Base-by-base conservation (phyloP, 2,888 invertebrate genomes). In the Saturnia pavonia region DNA sequence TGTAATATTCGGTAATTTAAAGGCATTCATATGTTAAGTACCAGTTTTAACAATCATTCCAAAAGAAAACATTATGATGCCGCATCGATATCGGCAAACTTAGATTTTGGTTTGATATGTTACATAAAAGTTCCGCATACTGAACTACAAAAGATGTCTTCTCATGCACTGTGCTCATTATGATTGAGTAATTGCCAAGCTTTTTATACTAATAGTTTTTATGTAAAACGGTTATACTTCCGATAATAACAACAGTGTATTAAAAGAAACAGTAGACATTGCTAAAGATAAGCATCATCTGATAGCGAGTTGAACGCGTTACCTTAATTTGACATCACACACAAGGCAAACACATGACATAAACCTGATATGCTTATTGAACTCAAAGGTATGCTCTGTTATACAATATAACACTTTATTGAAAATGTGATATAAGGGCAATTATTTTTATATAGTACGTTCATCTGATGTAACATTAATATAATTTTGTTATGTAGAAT, bases 81-180 rank as follows among this genome's bases (percentile, higher is more conserved):
- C 2, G 27, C 16, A 27, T 14, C 2, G 14, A 14, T 60, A 60
- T 60, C 14, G 9, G 9, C 57, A 60, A 60, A 8, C 14, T 14
- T 25, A 14, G 14, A 12, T 27, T 27, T 11, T 27, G 25, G 54
- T 22, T 54, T 22, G 22, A 54, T 54, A n/a, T 54, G 6, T 60
- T 60, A 60, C 27, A 60, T 60, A 60, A 60, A 60, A 60, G 27
- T 60, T 25, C 57, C 57, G 57, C 57, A 57, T 57, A 57, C 7
- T 27, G 25, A 57, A 27, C 6, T 16, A 25, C 51, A 25, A 60
- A 60, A 60, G 3, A 60, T 60, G 57, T 27, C 27, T 27, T 27
- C 57, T 60, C 57, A 60, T 60, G 27, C 27, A 60, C 25, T 60
- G 27, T 60, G 27, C 57, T 25, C 57, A 60, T 14, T 27, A 19